Evolutionary conservation across 2,113 vertebrate genomes (phyloP).

Genomic region (Mesocricetus auratus): DNA sequence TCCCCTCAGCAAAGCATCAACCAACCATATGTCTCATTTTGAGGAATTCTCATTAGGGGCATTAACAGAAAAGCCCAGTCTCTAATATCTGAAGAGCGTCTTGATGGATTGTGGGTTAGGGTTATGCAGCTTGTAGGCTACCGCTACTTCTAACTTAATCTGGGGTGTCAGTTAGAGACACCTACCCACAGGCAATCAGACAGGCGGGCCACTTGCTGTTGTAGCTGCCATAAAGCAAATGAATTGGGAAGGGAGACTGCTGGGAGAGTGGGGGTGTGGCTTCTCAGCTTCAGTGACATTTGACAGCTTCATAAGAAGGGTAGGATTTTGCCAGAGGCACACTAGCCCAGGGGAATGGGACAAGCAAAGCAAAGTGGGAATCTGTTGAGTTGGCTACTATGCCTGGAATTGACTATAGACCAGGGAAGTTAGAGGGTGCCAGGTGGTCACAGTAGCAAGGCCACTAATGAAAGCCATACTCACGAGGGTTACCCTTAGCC

Average conservation of each 20-base stretch:
- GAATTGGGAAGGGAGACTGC: neutral
- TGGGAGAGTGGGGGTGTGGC: accelerated
- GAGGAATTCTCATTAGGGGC: accelerated
- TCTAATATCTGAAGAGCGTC: neutral
- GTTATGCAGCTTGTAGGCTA: neutral
- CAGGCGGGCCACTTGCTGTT: neutral
- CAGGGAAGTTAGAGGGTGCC: neutral
- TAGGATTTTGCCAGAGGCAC: neutral
- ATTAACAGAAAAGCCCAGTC: neutral
- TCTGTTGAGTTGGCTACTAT: neutral
- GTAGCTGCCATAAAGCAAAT: neutral
- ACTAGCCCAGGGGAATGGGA: neutral
- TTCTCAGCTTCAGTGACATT: constrained; percentile 6
- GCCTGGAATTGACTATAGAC: neutral
- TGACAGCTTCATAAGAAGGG: constrained; percentile 13
- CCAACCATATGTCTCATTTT: neutral
- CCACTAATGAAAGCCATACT: neutral
- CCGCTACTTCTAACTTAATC: neutral
- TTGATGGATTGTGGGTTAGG: neutral
- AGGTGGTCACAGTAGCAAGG: neutral
- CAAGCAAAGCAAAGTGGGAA: neutral
- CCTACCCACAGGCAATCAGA: neutral
- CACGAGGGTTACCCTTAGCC: neutral
- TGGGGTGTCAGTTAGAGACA: neutral
- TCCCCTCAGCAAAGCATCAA: neutral